phyloP scores from a whole-genome alignment of 1,140 invertebrate genomes.

The Ladona fulva region DNA sequence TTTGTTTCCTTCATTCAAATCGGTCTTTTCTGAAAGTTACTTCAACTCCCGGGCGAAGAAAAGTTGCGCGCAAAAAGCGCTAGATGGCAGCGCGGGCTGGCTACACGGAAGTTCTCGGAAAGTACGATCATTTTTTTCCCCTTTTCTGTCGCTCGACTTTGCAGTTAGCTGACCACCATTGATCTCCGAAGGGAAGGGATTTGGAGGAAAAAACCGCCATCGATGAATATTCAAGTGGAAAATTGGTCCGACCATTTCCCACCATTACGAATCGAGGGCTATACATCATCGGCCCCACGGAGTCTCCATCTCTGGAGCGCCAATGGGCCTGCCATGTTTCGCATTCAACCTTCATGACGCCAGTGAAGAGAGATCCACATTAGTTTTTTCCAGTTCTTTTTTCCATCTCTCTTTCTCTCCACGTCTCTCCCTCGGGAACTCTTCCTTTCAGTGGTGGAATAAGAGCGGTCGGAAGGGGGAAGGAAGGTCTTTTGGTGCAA shows the following conservation, averaged over 20 bases:
- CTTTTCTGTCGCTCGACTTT: no score
- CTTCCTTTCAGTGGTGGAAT: background rate
- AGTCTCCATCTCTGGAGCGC: background rate
- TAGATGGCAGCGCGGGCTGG: background rate
- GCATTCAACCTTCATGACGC: constrained; percentile 4
- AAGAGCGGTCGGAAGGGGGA: no score
- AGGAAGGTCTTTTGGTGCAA: background rate
- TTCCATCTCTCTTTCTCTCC: no score
- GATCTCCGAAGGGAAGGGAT: background rate
- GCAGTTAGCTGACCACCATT: background rate
- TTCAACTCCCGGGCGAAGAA: no score
- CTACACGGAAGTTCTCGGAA: background rate
- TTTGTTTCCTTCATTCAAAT: no score
- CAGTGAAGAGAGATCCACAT: background rate
- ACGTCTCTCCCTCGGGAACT: background rate
- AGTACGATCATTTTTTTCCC: background rate
- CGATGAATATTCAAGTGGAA: constrained; percentile 6
- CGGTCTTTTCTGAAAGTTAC: no score
- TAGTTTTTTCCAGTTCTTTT: background rate
- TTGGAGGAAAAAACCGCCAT: background rate
- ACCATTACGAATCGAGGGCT: background rate
- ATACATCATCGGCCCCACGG: background rate
- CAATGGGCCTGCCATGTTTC: background rate
- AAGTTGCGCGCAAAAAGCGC: no score
- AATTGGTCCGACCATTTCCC: background rate